These are phyloP conservation scores for Xenus cinereus DNA, from an alignment of 2,113 vertebrate species.

Conservation along the genomic window DNA sequence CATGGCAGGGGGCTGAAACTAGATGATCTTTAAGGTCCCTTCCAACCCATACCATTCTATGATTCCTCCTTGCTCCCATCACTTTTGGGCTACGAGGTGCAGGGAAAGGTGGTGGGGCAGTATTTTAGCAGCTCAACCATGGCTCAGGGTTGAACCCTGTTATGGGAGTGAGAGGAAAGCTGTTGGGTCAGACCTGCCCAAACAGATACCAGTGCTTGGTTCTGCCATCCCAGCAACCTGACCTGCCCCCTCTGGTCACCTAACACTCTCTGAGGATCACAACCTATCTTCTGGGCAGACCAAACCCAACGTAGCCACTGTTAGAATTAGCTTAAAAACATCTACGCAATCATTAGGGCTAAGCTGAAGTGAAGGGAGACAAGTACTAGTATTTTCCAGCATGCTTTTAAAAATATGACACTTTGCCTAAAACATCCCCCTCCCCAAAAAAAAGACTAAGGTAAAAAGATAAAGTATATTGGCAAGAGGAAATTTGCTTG, in stretches of 20 bases:
- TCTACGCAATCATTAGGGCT: neutral
- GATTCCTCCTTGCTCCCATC: neutral
- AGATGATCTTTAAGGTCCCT: too few species aligned
- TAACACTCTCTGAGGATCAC: neutral
- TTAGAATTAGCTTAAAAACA: neutral
- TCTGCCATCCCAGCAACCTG: neutral
- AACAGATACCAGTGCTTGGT: neutral
- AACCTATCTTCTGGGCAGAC: neutral
- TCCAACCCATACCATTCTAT: too few species aligned
- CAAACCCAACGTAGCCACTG: neutral
- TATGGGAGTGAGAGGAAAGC: neutral
- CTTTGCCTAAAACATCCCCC: neutral
- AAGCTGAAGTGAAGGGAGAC: neutral
- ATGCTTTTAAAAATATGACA: neutral
- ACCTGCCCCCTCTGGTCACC: neutral
- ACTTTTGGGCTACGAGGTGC: neutral
- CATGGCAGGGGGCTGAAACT: too few species aligned
- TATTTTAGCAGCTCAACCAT: neutral
- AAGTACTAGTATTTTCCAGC: neutral
- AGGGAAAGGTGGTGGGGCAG: neutral
- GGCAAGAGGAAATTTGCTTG: neutral
- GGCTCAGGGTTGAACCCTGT: neutral
- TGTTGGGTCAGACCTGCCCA: neutral
- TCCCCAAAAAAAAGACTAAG: neutral
- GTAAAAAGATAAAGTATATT: neutral